phyloP scores from a whole-genome alignment of 2,888 invertebrate genomes.

The Noctua pronuba region DNA sequence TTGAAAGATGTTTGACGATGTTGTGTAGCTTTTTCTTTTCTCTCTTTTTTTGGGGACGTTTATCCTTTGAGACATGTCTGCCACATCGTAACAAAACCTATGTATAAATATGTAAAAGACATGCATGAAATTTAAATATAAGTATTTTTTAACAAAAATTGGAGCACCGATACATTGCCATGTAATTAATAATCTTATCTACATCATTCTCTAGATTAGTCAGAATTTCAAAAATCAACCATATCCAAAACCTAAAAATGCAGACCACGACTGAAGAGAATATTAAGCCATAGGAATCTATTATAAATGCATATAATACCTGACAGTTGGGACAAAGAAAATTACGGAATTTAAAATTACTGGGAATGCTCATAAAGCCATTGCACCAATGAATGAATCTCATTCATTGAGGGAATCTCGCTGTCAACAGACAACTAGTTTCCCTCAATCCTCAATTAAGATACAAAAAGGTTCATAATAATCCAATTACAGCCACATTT shows the following conservation, averaged over 20 bases:
- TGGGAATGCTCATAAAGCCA: too few species aligned
- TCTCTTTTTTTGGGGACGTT: not conserved
- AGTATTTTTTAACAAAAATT: not conserved
- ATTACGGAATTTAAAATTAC: not conserved
- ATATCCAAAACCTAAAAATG: not conserved
- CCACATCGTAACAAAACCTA: not conserved
- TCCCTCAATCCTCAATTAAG: conserved; percentile 5
- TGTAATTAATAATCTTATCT: not conserved
- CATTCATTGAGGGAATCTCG: not conserved
- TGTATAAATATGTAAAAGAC: not conserved
- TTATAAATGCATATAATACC: not conserved
- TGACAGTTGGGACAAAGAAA: not conserved
- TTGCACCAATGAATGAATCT: conserved; percentile 1
- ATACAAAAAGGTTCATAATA: conserved; percentile 14
- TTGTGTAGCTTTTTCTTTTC: not conserved
- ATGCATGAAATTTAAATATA: not conserved
- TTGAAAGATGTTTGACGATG: not conserved
- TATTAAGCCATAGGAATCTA: not conserved
- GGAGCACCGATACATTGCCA: not conserved
- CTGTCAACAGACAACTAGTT: conserved; percentile 1
- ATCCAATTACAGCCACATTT: conserved; percentile 38
- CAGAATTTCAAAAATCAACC: not conserved
- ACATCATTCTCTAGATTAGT: not conserved
- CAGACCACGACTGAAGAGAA: not conserved
- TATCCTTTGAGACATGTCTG: not conserved